These are phyloP conservation scores for Lamellibrachia columna DNA, from an alignment of 2,888 invertebrate species.

Conservation along the genomic window DNA sequence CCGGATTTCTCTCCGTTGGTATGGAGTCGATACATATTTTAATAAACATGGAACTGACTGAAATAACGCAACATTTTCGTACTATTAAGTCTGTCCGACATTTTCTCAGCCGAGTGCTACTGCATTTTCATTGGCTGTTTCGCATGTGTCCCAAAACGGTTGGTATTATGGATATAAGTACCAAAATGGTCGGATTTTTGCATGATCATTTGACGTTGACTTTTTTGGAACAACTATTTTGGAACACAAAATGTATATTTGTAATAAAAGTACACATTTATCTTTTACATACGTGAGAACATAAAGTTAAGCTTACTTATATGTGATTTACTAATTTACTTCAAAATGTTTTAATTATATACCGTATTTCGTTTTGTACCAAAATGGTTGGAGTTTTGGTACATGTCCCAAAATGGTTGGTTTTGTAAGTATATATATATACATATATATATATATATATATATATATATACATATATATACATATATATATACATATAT, in stretches of 20 bases:
- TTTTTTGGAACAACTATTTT: too few relatives aligned
- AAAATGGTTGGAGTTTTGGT: not conserved
- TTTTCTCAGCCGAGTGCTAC: not conserved
- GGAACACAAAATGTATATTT: too few relatives aligned
- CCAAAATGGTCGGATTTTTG: not conserved
- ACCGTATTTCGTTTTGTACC: not conserved
- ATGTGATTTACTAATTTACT: too few relatives aligned
- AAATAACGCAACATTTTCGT: not conserved
- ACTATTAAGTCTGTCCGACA: not conserved
- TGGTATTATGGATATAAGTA: not conserved
- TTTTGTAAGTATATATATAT: not conserved
- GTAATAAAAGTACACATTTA: too few relatives aligned
- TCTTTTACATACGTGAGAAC: too few relatives aligned
- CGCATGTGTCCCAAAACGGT: not conserved
- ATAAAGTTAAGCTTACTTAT: too few relatives aligned
- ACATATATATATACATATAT: not conserved
- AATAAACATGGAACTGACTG: too few relatives aligned
- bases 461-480: not conserved
- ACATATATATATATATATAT: not conserved
- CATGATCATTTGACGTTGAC: not conserved
- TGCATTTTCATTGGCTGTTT: not conserved
- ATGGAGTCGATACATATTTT: too few relatives aligned
- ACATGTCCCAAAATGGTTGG: too few relatives aligned
- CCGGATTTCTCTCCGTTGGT: too few relatives aligned
- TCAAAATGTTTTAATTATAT: too few relatives aligned